A percentile compares a stretch with the other conserved stretches of the same genome.
Evolutionary conservation across 1,140 invertebrate genomes (phyloP).

Genomic region (Drosophila varians): DNA sequence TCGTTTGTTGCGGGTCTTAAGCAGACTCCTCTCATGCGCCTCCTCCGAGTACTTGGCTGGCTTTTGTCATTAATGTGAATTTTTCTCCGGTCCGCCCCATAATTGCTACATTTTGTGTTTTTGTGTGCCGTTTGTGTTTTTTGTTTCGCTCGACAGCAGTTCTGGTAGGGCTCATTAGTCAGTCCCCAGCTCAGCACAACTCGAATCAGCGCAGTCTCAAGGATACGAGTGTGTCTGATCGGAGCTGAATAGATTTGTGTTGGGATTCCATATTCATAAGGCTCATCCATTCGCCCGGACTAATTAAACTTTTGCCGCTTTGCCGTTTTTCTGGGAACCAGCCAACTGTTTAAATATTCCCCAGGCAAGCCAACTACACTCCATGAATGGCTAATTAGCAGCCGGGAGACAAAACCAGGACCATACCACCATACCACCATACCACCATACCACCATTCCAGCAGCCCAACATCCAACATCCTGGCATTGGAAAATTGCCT

Average conservation of each 20-base stretch:
- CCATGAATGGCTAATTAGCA: conserved; percentile 69
- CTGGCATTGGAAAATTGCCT: conserved; percentile 53
- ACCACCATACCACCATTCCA: conserved; percentile 22
- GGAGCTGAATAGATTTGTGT: conserved; percentile 44
- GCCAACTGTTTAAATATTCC: conserved; percentile 49
- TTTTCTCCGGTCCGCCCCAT: conserved; percentile 39
- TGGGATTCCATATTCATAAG: conserved; percentile 47
- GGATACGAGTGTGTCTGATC: conserved; percentile 34
- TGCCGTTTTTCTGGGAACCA: conserved; percentile 26
- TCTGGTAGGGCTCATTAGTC: conserved; percentile 43
- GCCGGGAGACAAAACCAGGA: conserved; percentile 24
- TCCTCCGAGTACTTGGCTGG: conserved; percentile 39
- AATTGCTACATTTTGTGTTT: conserved; percentile 66
- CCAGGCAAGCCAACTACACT: conserved; percentile 27
- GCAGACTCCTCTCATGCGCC: conserved; percentile 47
- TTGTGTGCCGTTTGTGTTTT: conserved; percentile 6
- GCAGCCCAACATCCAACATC: conserved; percentile 32
- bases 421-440: conserved; percentile 13
- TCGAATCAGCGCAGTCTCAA: conserved; percentile 31
- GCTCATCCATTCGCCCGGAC: conserved; percentile 34
- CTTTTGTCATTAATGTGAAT: conserved; percentile 62
- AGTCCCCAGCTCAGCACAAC: conserved; percentile 20
- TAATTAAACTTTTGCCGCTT: conserved; percentile 46
- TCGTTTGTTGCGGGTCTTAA: conserved; percentile 69
- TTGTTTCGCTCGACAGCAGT: conserved; percentile 14